Percentiles rank a stretch among this genome's conserved stretches.
Evolutionary conservation across 2,113 vertebrate species (phyloP).

Genomic region (Misgurnus mizolepis): DNA sequence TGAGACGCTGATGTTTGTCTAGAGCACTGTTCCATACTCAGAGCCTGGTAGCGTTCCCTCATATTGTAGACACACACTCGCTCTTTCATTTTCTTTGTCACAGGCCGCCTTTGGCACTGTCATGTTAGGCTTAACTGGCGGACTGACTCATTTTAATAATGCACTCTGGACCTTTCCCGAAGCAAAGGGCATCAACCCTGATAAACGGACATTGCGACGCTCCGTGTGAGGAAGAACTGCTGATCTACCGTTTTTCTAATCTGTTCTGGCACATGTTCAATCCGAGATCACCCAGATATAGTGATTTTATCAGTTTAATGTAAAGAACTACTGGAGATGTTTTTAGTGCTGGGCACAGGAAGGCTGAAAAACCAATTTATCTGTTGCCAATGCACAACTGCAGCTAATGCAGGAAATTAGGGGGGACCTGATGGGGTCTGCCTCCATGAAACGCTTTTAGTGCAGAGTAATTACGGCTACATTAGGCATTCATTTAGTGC

Average conservation of each 20-base stretch:
- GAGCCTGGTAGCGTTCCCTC: constrained; percentile 44
- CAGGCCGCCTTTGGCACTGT: constrained; percentile 18
- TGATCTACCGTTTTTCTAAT: constrained; percentile 18
- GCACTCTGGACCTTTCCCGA: constrained; percentile 20
- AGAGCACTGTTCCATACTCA: constrained; percentile 34
- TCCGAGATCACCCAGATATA: not conserved
- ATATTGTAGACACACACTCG: constrained; percentile 56
- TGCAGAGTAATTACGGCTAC: constrained; percentile 53
- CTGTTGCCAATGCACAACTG: constrained; percentile 42
- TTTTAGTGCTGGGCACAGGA: not conserved
- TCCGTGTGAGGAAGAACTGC: constrained; percentile 24
- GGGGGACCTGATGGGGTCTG: constrained; percentile 45
- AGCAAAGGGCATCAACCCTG: constrained; percentile 23
- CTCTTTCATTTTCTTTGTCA: not conserved
- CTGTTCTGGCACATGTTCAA: not conserved
- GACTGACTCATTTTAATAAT: constrained; percentile 33
- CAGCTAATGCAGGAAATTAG: constrained; percentile 51
- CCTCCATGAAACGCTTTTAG: constrained; percentile 56
- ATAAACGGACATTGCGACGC: constrained; percentile 20
- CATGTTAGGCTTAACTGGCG: not conserved
- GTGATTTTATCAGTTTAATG: not conserved
- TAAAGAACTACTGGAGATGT: not conserved
- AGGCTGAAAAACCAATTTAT: constrained; percentile 14
- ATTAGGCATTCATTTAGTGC: constrained; percentile 56
- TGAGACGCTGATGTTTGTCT: constrained; percentile 51